Conservation (phyloP, 2,888 invertebrate genomes). For the Ophion ellenae region DNA sequence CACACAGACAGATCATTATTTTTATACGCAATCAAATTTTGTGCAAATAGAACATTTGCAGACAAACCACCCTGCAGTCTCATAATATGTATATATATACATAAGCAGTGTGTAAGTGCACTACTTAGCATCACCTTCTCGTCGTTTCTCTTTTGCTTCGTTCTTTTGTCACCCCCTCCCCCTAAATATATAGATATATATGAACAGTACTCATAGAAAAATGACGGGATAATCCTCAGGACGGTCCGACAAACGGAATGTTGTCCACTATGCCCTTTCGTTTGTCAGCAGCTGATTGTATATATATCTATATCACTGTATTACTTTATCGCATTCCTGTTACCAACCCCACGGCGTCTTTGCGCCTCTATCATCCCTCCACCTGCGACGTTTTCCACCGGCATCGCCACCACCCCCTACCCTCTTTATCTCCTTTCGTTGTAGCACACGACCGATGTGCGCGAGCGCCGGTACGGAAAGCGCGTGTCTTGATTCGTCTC, state of each 20-base stretch:
- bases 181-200: not conserved
- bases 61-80: constrained; percentile 28
- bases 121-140: constrained; percentile 6
- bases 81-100: not conserved
- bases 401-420: constrained; percentile 7
- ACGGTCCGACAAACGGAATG: not conserved
- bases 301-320: not conserved
- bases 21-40: no score
- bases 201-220: no score
- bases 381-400: constrained; percentile 41
- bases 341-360: constrained; percentile 27
- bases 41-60: constrained; percentile 1
- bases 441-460: constrained; percentile 69
- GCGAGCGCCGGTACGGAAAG: constrained; percentile 74
- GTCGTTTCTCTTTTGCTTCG: constrained; percentile 7
- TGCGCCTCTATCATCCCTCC: constrained; percentile 8
- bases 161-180: not conserved
- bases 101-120: not conserved
- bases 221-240: constrained; percentile 5
- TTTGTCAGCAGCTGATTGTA: not conserved
- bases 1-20: no score
- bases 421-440: constrained; percentile 8
- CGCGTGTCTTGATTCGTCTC: constrained; percentile 74
- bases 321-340: constrained; percentile 22
- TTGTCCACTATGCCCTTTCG: not conserved